phyloP scores from a whole-genome alignment of 1,140 invertebrate genomes.

The Drosophila baimaii region DNA sequence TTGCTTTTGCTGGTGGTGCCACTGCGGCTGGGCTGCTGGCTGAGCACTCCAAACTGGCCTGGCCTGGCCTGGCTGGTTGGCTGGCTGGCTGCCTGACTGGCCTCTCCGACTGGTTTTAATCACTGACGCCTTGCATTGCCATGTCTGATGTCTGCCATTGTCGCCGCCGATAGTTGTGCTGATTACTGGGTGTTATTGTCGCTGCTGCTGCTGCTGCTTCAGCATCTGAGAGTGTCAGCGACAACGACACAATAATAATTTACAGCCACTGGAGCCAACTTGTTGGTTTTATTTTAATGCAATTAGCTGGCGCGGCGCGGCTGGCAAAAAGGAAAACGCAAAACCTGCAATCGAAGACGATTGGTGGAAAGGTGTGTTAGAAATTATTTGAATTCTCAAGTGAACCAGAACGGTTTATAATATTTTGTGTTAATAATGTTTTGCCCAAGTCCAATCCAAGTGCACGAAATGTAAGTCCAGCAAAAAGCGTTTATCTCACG shows the following conservation, averaged over 20 bases:
- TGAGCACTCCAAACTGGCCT: slow-evolving; percentile 34
- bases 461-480: slow-evolving; percentile 24
- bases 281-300: slow-evolving; percentile 64
- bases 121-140: slow-evolving; percentile 74
- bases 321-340: slow-evolving; percentile 66
- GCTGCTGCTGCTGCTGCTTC: slow-evolving; percentile 50
- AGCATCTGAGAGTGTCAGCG: slow-evolving; percentile 44
- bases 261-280: slow-evolving; percentile 36
- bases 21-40: slow-evolving; percentile 63
- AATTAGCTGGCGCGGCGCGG: slow-evolving; percentile 57
- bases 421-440: neutral
- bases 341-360: slow-evolving; percentile 66
- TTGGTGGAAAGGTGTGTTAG: slow-evolving; percentile 44
- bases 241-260: slow-evolving; percentile 66
- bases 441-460: neutral
- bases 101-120: slow-evolving; percentile 77
- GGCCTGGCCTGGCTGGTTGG: slow-evolving; percentile 39
- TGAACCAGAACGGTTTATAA: slow-evolving; percentile 13
- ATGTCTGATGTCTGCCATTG: slow-evolving; percentile 76
- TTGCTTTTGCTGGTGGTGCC: slow-evolving; percentile 52
- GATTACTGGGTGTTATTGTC: slow-evolving; percentile 48
- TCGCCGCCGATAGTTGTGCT: slow-evolving; percentile 56
- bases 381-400: slow-evolving; percentile 30
- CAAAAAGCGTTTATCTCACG: slow-evolving; percentile 16
- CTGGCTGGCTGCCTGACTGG: slow-evolving; percentile 38